phyloP scores from a whole-genome alignment of 2,113 vertebrate genomes.

The Tyrannus savana region DNA sequence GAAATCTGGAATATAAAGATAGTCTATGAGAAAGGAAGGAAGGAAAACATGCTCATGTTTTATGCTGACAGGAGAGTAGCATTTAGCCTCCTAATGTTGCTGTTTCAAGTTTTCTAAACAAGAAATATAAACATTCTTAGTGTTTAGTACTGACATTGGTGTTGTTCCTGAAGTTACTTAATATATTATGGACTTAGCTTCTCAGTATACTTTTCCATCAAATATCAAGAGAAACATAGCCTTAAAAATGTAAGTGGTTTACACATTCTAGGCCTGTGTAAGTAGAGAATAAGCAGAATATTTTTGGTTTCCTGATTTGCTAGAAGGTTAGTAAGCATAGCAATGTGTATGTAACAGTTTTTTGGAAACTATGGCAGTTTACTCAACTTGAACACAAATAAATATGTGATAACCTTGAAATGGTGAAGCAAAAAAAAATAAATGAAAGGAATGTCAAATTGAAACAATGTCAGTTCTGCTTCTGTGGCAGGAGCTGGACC shows the following conservation, averaged over 20 bases:
- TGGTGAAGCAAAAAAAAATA: not conserved
- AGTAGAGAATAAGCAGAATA: not conserved
- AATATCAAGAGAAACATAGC: not conserved
- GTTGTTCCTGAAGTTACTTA: not conserved
- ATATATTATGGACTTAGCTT: not conserved
- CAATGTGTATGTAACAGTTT: not conserved
- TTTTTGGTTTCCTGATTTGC: not conserved
- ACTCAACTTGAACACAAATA: not conserved
- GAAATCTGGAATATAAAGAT: not conserved
- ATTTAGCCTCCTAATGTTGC: not conserved
- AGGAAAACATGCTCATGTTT: not conserved
- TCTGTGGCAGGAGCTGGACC: not conserved
- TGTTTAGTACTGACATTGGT: not conserved
- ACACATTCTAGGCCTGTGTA: accelerated
- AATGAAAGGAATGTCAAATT: not conserved
- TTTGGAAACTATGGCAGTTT: not conserved
- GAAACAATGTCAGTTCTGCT: not conserved
- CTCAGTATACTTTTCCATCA: not conserved
- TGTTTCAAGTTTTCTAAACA: not conserved
- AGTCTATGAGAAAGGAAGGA: not conserved
- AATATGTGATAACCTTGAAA: not conserved
- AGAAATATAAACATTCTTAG: not conserved
- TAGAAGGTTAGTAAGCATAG: not conserved
- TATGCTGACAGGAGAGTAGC: not conserved
- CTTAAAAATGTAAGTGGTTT: not conserved